phyloP scores from a whole-genome alignment of 2,113 vertebrate genomes.

The Rhea americana region DNA sequence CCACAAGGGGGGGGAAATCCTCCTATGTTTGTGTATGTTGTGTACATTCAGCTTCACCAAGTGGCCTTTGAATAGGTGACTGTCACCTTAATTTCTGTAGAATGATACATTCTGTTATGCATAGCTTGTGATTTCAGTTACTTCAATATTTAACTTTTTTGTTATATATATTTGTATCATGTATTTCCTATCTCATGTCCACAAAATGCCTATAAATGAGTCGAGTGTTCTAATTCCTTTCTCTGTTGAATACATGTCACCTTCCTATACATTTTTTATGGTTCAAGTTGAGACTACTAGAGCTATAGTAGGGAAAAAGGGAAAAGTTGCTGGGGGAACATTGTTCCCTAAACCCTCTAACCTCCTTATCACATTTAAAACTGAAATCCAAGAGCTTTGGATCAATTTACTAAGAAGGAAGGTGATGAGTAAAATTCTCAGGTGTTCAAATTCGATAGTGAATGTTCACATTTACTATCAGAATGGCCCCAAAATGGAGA shows the following conservation, averaged over 20 bases:
- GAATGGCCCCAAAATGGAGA: neutral
- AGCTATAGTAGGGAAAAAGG: neutral
- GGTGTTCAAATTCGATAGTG: neutral
- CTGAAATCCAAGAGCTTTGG: neutral
- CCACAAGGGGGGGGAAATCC: neutral
- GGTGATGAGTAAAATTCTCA: neutral
- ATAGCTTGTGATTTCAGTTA: neutral
- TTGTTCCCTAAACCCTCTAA: neutral
- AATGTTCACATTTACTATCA: neutral
- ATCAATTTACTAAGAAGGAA: neutral
- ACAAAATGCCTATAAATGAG: rapidly evolving
- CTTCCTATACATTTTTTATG: neutral
- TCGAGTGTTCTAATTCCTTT: neutral
- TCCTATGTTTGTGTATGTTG: neutral
- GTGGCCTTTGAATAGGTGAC: neutral
- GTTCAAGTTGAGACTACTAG: neutral
- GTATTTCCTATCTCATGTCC: neutral
- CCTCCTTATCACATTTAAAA: neutral
- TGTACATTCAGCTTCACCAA: neutral
- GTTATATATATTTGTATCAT: neutral
- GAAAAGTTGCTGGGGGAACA: neutral
- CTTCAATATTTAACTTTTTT: neutral
- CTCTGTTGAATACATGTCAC: rapidly evolving
- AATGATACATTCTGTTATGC: neutral
- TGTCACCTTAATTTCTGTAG: neutral